Evolutionary conservation across 2,113 vertebrate species (phyloP).

Genomic region (Cyanoliseus patagonus): DNA sequence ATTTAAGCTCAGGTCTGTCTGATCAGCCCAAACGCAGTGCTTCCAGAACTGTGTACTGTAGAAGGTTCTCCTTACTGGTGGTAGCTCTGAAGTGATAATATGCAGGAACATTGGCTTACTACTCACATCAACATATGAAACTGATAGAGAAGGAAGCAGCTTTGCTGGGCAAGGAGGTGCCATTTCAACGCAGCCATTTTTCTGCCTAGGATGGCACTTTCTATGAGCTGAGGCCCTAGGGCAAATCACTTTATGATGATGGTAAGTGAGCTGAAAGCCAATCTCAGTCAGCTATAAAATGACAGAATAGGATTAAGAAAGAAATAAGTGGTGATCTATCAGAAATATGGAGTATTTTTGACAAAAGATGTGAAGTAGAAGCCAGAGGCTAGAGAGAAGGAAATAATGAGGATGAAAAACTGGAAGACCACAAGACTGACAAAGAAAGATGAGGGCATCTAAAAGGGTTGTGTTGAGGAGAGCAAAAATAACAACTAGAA

Average conservation of each 20-base stretch:
- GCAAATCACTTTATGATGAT: slow-evolving; percentile 38
- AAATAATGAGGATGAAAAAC: slow-evolving; percentile 26
- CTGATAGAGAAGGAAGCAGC: neutral
- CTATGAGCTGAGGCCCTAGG: neutral
- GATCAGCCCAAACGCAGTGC: accelerated
- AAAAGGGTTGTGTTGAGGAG: neutral
- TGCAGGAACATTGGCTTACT: neutral
- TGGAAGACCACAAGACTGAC: neutral
- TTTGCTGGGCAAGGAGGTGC: neutral
- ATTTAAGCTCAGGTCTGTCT: neutral
- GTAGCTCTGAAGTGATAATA: neutral
- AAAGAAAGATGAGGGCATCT: neutral
- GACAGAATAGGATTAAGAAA: slow-evolving; percentile 32
- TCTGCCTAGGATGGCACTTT: slow-evolving; percentile 1
- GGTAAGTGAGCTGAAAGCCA: slow-evolving; percentile 39
- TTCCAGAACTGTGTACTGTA: neutral
- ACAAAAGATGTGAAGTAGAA: slow-evolving; percentile 13
- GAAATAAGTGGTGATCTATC: slow-evolving; percentile 30
- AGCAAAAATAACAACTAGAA: neutral
- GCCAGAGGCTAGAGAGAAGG: neutral
- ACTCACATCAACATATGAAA: neutral
- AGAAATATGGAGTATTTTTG: slow-evolving; percentile 42
- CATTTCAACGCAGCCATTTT: neutral
- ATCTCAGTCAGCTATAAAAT: slow-evolving; percentile 40
- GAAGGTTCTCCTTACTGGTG: neutral